Evolutionary conservation across 2,113 vertebrate species (phyloP).

Genomic region (Nothobranchius furzeri): DNA sequence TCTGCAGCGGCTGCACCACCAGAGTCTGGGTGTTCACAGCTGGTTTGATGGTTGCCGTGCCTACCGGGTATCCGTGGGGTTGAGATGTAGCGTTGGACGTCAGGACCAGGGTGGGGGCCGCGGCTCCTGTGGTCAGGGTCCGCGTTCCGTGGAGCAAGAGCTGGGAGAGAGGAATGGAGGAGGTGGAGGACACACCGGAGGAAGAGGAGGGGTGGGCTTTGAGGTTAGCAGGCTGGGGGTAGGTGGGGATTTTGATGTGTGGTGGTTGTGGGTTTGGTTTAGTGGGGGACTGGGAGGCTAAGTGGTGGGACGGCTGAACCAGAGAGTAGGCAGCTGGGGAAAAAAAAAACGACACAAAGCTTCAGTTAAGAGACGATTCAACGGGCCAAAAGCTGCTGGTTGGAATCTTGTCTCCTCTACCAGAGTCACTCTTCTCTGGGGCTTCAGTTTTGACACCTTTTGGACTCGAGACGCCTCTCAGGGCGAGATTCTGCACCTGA

Average conservation of each 20-base stretch:
- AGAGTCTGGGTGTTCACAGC: slow-evolving; percentile 87
- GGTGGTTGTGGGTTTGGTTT: slow-evolving; percentile 81
- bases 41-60: slow-evolving; percentile 83
- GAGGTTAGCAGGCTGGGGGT: slow-evolving; percentile 76
- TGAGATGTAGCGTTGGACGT: slow-evolving; percentile 65
- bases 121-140: slow-evolving; percentile 66
- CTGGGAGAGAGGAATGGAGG: slow-evolving; percentile 85
- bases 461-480: slow-evolving; percentile 66
- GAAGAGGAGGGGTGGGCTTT: slow-evolving; percentile 68
- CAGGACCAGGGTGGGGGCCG: slow-evolving; percentile 72
- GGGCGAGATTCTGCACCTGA: slow-evolving; percentile 77
- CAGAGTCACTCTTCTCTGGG: slow-evolving; percentile 71
- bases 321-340: slow-evolving; percentile 83
- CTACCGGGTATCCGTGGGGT: slow-evolving; percentile 79
- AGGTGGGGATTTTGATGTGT: slow-evolving; percentile 78
- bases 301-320: slow-evolving; percentile 78
- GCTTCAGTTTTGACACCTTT: slow-evolving; percentile 76
- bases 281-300: slow-evolving; percentile 70
- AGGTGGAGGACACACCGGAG: slow-evolving; percentile 55
- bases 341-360: background rate
- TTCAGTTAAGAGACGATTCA: background rate
- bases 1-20: slow-evolving; percentile 92
- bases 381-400: background rate
- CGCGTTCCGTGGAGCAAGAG: slow-evolving; percentile 88
- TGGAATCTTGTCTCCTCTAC: slow-evolving; percentile 24